These are phyloP conservation scores for Hemicrepidius hirtus DNA, from an alignment of 2,888 invertebrate species.

Conservation along the genomic window DNA sequence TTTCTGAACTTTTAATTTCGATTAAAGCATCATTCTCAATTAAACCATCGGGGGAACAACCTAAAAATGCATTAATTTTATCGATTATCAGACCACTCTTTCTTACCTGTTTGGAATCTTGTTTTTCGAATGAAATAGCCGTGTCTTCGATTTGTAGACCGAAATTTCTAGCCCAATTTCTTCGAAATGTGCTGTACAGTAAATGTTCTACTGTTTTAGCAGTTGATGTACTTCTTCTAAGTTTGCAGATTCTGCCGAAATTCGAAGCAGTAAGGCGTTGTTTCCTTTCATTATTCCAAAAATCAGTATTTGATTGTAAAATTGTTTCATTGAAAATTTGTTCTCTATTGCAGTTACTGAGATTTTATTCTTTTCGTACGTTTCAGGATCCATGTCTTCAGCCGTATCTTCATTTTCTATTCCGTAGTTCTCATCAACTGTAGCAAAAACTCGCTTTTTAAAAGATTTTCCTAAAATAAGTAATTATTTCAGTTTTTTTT, in stretches of 20 bases:
- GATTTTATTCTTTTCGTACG: background rate
- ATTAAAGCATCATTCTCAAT: background rate
- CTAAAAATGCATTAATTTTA: background rate
- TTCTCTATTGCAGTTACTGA: no score
- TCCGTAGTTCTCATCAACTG: no score
- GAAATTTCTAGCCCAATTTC: background rate
- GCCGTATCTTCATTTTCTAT: no score
- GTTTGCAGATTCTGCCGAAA: no score
- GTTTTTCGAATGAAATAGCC: background rate
- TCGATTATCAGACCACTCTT: conserved; percentile 9
- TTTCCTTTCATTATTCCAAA: background rate
- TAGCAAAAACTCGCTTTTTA: no score
- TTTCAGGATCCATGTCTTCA: background rate
- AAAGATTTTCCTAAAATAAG: no score
- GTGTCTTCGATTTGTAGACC: background rate
- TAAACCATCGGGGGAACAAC: conserved; percentile 3
- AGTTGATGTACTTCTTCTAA: no score
- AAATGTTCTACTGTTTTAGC: no score
- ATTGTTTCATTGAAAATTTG: no score
- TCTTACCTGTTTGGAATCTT: background rate
- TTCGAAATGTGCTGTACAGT: conserved; percentile 2
- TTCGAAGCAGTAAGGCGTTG: background rate
- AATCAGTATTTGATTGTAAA: background rate
- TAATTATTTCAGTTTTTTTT: no score
- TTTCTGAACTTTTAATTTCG: no score